phyloP scores from a whole-genome alignment of 2,888 invertebrate genomes.

The Gastracanthus pulcherrimus region DNA sequence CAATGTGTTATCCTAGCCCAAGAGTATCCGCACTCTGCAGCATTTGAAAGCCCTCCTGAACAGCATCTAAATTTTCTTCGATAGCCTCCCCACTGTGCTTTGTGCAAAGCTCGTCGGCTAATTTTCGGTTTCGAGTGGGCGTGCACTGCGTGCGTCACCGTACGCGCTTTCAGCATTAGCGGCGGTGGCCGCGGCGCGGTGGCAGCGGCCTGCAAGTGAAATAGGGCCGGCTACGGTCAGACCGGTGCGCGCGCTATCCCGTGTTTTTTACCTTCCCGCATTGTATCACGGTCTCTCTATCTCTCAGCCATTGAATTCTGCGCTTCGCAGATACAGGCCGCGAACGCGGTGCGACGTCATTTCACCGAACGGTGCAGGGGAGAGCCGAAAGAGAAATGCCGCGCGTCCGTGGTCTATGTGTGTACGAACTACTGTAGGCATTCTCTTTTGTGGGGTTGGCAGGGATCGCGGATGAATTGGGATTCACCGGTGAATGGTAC shows the following conservation, averaged over 20 bases:
- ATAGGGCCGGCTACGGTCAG: constrained; percentile 34
- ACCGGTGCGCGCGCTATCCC: not conserved
- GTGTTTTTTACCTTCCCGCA: constrained; percentile 26
- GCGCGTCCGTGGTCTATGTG: not conserved
- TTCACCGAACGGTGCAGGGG: not conserved
- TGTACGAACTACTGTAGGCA: not conserved
- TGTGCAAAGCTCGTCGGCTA: not conserved
- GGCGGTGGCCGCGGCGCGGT: constrained; percentile 21
- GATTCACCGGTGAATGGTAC: not conserved
- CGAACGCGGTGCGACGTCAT: not conserved
- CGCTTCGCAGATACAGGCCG: not conserved
- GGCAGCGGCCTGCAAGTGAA: constrained; percentile 41
- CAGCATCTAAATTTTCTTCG: not conserved
- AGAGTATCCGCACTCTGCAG: too few species aligned
- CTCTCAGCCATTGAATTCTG: constrained; percentile 4
- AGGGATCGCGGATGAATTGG: not conserved
- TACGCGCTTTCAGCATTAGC: constrained; percentile 7
- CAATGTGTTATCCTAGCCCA: too few species aligned
- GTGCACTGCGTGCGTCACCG: too few species aligned
- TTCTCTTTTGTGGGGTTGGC: not conserved
- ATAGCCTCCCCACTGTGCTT: not conserved
- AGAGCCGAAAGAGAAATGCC: not conserved
- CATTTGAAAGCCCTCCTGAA: not conserved
- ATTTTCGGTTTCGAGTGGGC: constrained; percentile 12
- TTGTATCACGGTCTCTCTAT: constrained; percentile 35